Percentiles rank a stretch among this genome's conserved stretches.
phyloP scores from a whole-genome alignment of 2,113 vertebrate species.

The Mustelus asterias region DNA sequence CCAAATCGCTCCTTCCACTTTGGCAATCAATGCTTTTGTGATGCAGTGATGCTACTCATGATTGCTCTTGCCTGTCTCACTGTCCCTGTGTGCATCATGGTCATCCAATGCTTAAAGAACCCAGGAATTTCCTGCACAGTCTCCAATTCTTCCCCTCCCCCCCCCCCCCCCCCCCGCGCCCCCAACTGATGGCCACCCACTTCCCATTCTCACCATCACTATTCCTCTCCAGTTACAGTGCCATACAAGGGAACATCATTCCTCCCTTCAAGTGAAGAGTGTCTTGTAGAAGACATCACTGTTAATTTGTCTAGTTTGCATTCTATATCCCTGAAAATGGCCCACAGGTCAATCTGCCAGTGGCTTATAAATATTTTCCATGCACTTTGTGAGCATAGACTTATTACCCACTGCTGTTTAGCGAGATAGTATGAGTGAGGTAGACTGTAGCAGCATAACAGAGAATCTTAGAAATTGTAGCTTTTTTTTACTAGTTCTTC shows the following conservation, averaged over 20 bases:
- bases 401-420: background rate
- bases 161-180: background rate
- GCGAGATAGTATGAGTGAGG: background rate
- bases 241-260: background rate
- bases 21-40: background rate
- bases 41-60: background rate
- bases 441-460: background rate
- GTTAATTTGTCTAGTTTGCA: background rate
- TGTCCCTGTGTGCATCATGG: background rate
- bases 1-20: background rate
- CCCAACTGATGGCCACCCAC: background rate
- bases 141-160: background rate
- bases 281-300: background rate
- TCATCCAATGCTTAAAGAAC: background rate
- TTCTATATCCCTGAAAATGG: background rate
- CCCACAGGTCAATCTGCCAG: background rate
- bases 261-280: background rate
- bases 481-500: background rate
- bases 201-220: background rate
- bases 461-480: background rate
- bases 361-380: background rate
- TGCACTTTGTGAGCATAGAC: background rate
- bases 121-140: background rate
- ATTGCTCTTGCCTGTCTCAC: too few species aligned
- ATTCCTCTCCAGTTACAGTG: background rate